These are phyloP conservation scores for Goniozus legneri DNA, from an alignment of 1,140 invertebrate species.

Conservation along the genomic window DNA sequence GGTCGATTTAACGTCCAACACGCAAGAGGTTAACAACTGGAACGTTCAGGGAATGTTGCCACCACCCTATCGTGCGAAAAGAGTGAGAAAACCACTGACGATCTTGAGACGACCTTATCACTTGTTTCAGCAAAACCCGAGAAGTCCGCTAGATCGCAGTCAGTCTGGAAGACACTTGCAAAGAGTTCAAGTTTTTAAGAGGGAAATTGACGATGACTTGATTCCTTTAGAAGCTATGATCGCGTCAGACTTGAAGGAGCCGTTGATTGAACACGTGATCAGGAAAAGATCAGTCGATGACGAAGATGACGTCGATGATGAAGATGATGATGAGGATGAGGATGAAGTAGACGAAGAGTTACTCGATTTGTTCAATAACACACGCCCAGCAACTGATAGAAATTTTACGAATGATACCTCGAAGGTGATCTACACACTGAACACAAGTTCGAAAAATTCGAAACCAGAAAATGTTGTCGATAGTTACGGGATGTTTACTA, in stretches of 20 bases:
- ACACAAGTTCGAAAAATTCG: conserved; percentile 16
- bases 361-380: conserved; percentile 20
- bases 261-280: not conserved
- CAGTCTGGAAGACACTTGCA: not conserved
- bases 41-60: not conserved
- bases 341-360: conserved; percentile 14
- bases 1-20: conserved; percentile 5
- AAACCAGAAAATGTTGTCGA: conserved; percentile 14
- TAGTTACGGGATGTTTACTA: not conserved
- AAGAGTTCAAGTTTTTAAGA: not conserved
- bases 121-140: not conserved
- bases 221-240: too few relatives aligned
- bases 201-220: too few relatives aligned
- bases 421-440: conserved; percentile 15
- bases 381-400: conserved; percentile 1
- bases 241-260: too few relatives aligned
- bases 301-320: conserved; percentile 7
- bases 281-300: not conserved
- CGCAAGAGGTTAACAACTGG: not conserved
- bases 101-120: not conserved
- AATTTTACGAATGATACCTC: conserved; percentile 6
- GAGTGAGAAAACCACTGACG: too few relatives aligned
- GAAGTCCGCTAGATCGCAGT: too few relatives aligned
- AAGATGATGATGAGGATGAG: conserved; percentile 10
- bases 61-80: not conserved